Conservation (phyloP, 2,888 invertebrate genomes). For the Andrena camellia region DNA sequence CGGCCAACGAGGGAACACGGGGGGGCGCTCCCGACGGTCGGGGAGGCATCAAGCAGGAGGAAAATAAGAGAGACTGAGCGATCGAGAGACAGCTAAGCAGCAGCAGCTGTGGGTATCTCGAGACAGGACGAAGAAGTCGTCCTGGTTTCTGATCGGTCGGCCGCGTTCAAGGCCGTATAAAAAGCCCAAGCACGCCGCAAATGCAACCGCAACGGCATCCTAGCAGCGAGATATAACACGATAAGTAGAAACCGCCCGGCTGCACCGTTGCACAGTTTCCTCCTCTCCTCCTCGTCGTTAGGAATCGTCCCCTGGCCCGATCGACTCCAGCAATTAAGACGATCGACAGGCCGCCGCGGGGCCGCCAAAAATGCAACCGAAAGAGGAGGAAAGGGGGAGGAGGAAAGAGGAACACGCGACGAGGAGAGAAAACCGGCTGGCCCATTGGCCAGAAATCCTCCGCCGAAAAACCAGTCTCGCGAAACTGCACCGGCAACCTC, state of each 20-base stretch:
- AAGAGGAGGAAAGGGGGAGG: conserved; percentile 2
- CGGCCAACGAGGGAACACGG: conserved; percentile 16
- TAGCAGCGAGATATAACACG: conserved; percentile 59
- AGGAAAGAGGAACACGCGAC: background rate
- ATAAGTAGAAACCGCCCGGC: conserved; percentile 63
- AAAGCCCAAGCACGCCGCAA: conserved; percentile 71
- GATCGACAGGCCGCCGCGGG: background rate
- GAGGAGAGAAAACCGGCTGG: conserved; percentile 54
- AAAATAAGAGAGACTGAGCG: conserved; percentile 34
- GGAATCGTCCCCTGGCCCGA: conserved; percentile 1
- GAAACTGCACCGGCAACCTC: conserved; percentile 69
- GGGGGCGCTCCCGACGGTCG: conserved; percentile 7
- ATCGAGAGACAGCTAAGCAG: no score
- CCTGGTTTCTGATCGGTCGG: conserved; percentile 66
- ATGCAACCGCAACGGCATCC: conserved; percentile 75
- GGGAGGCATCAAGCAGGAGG: background rate
- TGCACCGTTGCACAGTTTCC: conserved; percentile 35
- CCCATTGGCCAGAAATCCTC: conserved; percentile 66
- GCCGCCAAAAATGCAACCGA: background rate
- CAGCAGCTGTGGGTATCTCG: conserved; percentile 49
- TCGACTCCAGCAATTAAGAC: background rate
- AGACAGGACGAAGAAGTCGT: conserved; percentile 51
- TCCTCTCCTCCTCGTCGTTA: background rate
- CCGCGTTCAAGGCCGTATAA: conserved; percentile 76
- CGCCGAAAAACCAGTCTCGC: conserved; percentile 67